Evolutionary conservation across 2,888 invertebrate species (phyloP), one percentile per base, ranked within the genome.

Genomic region (Leucozona laternaria): DNA sequence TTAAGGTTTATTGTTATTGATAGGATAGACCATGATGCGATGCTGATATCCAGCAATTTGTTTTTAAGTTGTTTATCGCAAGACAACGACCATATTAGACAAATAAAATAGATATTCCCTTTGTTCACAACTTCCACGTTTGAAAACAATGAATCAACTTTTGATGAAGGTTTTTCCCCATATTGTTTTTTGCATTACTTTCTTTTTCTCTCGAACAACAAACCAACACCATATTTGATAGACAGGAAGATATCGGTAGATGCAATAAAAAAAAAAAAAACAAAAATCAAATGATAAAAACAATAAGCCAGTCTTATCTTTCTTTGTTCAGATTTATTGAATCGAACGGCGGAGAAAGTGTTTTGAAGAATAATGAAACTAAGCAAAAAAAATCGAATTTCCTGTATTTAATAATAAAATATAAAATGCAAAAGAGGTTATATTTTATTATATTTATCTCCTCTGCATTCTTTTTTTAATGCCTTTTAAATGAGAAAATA

Each of bases 351-450:
- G 37, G 13, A 57, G 5, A 37, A 20, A n/a, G n/a, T 37, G 22
- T 22, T 22, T 43, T 64, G 15, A 4, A 43, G 3, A 64, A 64
- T 43, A 64, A 64, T 28, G n/a, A 60, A 15, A 58, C 11, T 7
- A 34, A n/a, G 11, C 20, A 8, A 25, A 13, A 66, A 37, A 66
- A 68, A 53, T 37, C n/a, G 20, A 66, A 34, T 48, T 37, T 31
- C 11, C 20, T 50, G 34, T 66, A 34, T 50, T 31, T 48, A 50
- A 31, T 62, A 45, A 28, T 28, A 45, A 28, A 45, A 64, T 64
- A 58, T 45, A 7, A 72, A 50, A 80, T 75, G 68, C 37, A 80
- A 76, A 80, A 76, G 28, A 70, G 70, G 48, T 62, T 60, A 55
- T 70, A 53, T 40, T 17, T 34, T 34, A 66, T 57, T 79, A 4